A percentile compares a stretch with the other conserved stretches of the same genome.
phyloP scores from a whole-genome alignment of 2,797 vertebrate species.

The Dendrocincla tyrannina region DNA sequence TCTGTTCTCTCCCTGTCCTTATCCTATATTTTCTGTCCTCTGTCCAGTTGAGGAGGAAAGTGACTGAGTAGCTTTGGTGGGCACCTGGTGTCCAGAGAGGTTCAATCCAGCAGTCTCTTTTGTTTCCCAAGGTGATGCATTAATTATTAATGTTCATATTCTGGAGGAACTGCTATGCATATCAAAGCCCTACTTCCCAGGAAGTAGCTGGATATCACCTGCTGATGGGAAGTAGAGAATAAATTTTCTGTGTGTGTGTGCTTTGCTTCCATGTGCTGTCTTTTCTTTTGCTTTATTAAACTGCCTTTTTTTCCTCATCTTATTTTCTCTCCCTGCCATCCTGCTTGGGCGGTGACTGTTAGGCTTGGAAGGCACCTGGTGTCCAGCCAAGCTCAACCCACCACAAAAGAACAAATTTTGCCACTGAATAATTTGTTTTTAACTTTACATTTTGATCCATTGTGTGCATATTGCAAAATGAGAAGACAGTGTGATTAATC shows the following conservation, averaged over 20 bases:
- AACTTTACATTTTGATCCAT: slow-evolving; percentile 8
- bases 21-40: background rate
- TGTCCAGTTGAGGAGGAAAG: background rate
- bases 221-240: background rate
- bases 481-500: slow-evolving; percentile 20
- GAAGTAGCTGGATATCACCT: background rate
- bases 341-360: background rate
- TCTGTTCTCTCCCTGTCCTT: background rate
- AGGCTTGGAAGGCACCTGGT: background rate
- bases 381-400: background rate
- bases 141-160: background rate
- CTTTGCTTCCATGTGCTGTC: background rate
- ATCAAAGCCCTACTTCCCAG: background rate
- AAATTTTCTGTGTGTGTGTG: background rate
- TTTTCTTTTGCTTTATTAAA: background rate
- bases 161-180: background rate
- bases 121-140: background rate
- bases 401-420: background rate
- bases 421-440: background rate
- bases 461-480: background rate
- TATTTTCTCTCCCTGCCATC: background rate
- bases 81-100: background rate
- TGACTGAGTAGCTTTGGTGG: background rate
- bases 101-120: background rate
- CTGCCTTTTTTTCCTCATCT: background rate